Conservation (phyloP, 92 coral and sea anemone species). For the Virgularia gustaviana region DNA sequence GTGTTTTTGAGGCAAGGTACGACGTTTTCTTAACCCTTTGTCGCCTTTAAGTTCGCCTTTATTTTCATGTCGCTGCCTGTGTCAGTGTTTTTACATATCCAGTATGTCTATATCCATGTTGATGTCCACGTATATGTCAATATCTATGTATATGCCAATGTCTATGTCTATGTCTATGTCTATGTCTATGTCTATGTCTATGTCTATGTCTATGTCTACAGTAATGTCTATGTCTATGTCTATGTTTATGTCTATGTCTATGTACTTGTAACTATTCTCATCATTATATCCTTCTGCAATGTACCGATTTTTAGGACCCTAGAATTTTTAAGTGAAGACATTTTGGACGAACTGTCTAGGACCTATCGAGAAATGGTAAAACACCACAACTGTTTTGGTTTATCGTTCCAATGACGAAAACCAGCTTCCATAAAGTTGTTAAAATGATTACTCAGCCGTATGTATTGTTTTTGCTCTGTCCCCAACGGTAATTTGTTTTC, state of each 20-base stretch:
- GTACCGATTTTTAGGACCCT: conserved; percentile 43
- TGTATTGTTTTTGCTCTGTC: neutral
- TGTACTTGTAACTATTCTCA: neutral
- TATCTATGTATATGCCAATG: neutral
- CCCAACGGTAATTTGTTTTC: neutral
- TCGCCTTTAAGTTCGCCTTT: neutral
- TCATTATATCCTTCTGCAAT: neutral
- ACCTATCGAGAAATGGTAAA: conserved; percentile 67
- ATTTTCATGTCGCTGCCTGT: neutral
- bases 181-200: neutral
- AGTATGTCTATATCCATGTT: too few species aligned
- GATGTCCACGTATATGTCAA: neutral
- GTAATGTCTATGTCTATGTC: neutral
- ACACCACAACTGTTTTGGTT: too few species aligned
- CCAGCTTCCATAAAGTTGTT: too few species aligned
- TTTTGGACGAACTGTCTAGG: conserved; percentile 57
- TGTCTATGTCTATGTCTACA: neutral
- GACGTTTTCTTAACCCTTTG: neutral
- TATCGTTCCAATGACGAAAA: too few species aligned
- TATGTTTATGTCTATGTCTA: neutral
- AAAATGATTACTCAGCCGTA: too few species aligned
- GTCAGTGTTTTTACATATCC: too few species aligned
- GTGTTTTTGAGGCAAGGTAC: conserved; percentile 77
- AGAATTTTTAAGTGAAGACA: conserved; percentile 61
- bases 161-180: neutral